These are phyloP conservation scores for Ariolimax columbianus DNA, from an alignment of 2,888 invertebrate genomes.

Conservation along the genomic window DNA sequence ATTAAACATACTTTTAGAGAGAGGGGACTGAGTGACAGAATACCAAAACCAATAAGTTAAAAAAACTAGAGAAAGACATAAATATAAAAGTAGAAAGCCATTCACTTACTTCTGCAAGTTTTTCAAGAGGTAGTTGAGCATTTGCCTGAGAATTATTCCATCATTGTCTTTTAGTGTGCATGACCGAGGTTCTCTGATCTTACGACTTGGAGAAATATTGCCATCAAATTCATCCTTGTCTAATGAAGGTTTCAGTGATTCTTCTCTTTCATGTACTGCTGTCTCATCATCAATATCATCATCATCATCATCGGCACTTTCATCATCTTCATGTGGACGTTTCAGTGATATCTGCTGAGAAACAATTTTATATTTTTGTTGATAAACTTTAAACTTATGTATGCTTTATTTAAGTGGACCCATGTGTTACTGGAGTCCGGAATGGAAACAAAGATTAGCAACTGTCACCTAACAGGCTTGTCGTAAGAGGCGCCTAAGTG, in stretches of 20 bases:
- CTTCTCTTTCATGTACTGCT: constrained; percentile 40
- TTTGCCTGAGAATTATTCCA: constrained; percentile 65
- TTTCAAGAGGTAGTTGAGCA: constrained; percentile 85
- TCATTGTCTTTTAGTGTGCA: constrained; percentile 60
- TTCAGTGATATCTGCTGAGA: constrained; percentile 25
- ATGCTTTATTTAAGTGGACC: too few species aligned
- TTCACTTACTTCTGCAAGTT: constrained; percentile 86
- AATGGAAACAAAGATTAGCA: too few species aligned
- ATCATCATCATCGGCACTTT: constrained; percentile 46
- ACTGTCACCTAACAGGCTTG: too few species aligned
- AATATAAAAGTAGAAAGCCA: neutral
- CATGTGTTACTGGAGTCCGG: too few species aligned
- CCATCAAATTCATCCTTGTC: constrained; percentile 55
- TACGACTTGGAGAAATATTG: constrained; percentile 43
- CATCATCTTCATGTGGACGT: constrained; percentile 47
- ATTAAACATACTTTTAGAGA: too few species aligned
- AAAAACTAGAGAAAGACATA: neutral
- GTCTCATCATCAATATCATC: constrained; percentile 41
- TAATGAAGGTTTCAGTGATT: neutral
- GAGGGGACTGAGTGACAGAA: too few species aligned
- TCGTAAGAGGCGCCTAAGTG: too few species aligned
- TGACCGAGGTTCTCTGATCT: constrained; percentile 46
- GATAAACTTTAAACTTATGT: too few species aligned
- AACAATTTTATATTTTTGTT: neutral
- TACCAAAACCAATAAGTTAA: too few species aligned